Evolutionary conservation across 2,888 invertebrate species (phyloP).

Genomic region (Limnephilus marmoratus): DNA sequence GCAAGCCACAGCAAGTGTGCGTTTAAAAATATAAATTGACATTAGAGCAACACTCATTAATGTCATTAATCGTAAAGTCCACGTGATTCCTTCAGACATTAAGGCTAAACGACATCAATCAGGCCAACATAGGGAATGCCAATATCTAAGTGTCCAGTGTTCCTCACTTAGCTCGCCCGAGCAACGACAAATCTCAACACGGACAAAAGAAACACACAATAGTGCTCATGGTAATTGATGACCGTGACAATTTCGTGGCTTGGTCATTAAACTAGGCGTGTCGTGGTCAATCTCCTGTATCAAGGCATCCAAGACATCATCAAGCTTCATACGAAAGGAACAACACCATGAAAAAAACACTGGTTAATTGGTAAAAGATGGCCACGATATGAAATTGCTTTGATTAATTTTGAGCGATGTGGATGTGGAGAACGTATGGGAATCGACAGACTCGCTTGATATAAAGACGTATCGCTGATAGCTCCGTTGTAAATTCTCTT

Average conservation of each 20-base stretch:
- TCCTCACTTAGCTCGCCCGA: conserved; percentile 8
- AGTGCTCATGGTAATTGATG: conserved; percentile 57
- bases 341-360: neutral
- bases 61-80: neutral
- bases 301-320: neutral
- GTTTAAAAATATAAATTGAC: neutral
- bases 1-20: neutral
- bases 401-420: neutral
- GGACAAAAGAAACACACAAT: conserved; percentile 48
- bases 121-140: neutral
- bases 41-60: conserved; percentile 9
- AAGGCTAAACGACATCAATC: conserved; percentile 19
- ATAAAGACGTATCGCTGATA: too few relatives aligned
- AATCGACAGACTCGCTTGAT: too few relatives aligned
- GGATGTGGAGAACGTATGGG: neutral
- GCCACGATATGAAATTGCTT: neutral
- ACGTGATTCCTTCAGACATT: neutral
- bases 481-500: too few relatives aligned
- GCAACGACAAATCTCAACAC: conserved; percentile 23
- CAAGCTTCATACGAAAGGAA: neutral
- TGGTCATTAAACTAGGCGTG: conserved; percentile 48
- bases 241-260: conserved; percentile 60
- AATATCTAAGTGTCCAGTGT: conserved; percentile 20
- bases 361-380: neutral
- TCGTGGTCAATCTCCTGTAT: neutral